Percentiles rank a stretch among this genome's conserved stretches.
phyloP scores from a whole-genome alignment of 2,113 vertebrate genomes.

The Nycticebus coucang region DNA sequence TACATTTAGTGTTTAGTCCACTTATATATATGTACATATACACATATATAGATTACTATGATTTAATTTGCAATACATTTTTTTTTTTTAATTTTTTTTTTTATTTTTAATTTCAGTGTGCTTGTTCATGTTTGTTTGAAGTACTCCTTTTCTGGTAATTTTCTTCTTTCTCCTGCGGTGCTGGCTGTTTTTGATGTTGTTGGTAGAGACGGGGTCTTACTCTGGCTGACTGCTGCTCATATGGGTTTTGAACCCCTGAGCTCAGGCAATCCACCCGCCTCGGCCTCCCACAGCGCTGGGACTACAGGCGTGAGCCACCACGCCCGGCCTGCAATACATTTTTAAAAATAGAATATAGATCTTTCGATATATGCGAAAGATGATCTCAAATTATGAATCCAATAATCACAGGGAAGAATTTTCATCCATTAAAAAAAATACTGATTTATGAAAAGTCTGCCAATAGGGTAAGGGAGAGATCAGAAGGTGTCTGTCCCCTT shows the following conservation, averaged over 20 bases:
- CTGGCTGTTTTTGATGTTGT: no score
- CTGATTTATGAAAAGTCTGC: background rate
- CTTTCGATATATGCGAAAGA: background rate
- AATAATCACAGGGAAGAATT: background rate
- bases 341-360: background rate
- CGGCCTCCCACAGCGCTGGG: no score
- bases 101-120: no score
- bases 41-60: background rate
- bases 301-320: no score
- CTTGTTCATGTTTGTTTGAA: no score
- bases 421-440: background rate
- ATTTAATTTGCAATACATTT: background rate
- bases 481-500: background rate
- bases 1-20: background rate
- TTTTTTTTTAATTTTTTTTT: no score
- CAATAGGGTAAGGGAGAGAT: background rate
- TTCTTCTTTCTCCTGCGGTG: no score
- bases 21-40: background rate
- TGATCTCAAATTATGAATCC: background rate
- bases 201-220: no score
- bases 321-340: background rate
- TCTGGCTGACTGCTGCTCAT: no score
- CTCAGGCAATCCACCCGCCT: no score
- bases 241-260: no score
- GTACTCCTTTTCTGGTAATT: no score